Conservation (phyloP, 2,888 invertebrate species). For the Coremacera marginata region DNA sequence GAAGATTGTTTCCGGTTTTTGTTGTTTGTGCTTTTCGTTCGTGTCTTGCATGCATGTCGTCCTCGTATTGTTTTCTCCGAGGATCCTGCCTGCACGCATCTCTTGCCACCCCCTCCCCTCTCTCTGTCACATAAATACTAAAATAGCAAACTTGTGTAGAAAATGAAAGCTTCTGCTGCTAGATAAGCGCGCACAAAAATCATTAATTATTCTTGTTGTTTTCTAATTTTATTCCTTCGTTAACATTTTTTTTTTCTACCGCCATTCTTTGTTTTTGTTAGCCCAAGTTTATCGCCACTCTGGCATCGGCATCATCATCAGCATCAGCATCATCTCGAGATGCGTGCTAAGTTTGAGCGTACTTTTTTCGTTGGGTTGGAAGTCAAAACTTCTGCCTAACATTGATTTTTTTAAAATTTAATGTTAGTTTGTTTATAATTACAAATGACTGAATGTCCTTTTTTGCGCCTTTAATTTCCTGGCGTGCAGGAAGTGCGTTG, state of each 20-base stretch:
- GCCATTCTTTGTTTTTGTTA: not conserved
- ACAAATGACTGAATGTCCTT: not conserved
- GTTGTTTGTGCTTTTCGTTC: conserved; percentile 14
- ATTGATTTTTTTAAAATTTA: conserved; percentile 1
- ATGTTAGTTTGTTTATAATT: not conserved
- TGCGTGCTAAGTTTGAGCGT: not conserved
- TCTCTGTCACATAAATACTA: conserved; percentile 45
- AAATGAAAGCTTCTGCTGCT: not conserved
- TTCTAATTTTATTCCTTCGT: conserved; percentile 10
- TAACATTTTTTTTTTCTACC: not conserved
- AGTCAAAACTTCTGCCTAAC: too few relatives aligned
- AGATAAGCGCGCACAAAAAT: conserved; percentile 65
- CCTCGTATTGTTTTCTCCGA: not conserved
- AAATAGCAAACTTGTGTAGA: conserved; percentile 56
- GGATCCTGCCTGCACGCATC: not conserved
- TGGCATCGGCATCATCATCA: not conserved
- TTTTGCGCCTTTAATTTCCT: not conserved
- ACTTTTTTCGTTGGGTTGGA: not conserved
- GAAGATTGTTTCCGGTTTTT: conserved; percentile 56
- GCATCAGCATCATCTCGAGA: too few relatives aligned
- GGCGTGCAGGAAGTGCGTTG: not conserved
- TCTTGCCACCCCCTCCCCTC: not conserved
- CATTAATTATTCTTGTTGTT: conserved; percentile 68
- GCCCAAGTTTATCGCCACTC: not conserved
- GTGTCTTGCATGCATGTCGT: conserved; percentile 5